Conservation (phyloP, 2,888 invertebrate species). For the Drosophila paranaensis region DNA sequence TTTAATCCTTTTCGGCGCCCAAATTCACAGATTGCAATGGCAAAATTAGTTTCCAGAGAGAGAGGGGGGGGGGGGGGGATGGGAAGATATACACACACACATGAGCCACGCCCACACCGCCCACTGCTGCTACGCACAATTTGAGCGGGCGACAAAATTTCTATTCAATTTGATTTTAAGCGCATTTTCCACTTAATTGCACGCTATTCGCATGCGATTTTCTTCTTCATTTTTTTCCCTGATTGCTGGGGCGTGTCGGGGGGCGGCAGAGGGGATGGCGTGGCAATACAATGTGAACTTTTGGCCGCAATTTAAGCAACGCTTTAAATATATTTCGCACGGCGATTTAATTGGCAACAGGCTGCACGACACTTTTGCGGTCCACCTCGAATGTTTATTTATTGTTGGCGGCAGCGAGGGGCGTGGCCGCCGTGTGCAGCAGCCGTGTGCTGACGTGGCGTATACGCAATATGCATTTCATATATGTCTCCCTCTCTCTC, state of each 20-base stretch:
- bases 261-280: not conserved
- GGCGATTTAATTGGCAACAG: slow-evolving; percentile 59
- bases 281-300: slow-evolving; percentile 57
- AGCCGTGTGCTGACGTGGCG: slow-evolving; percentile 58
- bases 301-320: slow-evolving; percentile 75
- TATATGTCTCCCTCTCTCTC: too few relatives aligned
- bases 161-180: slow-evolving; percentile 81
- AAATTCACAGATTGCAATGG: slow-evolving; percentile 73
- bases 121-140: slow-evolving; percentile 64
- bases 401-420: slow-evolving; percentile 69
- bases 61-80: not conserved
- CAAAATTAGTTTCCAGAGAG: slow-evolving; percentile 67
- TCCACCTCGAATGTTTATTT: slow-evolving; percentile 65
- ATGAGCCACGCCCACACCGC: not conserved
- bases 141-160: slow-evolving; percentile 77
- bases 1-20: slow-evolving; percentile 76
- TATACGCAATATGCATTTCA: slow-evolving; percentile 59
- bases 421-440: slow-evolving; percentile 6
- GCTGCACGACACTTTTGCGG: slow-evolving; percentile 69
- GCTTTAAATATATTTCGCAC: slow-evolving; percentile 63
- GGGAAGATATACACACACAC: not conserved
- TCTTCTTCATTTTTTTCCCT: not conserved
- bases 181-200: slow-evolving; percentile 81
- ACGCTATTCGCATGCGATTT: slow-evolving; percentile 52
- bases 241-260: not conserved